phyloP scores from a whole-genome alignment of 2,888 invertebrate species.

The Himalopsyche japonica region DNA sequence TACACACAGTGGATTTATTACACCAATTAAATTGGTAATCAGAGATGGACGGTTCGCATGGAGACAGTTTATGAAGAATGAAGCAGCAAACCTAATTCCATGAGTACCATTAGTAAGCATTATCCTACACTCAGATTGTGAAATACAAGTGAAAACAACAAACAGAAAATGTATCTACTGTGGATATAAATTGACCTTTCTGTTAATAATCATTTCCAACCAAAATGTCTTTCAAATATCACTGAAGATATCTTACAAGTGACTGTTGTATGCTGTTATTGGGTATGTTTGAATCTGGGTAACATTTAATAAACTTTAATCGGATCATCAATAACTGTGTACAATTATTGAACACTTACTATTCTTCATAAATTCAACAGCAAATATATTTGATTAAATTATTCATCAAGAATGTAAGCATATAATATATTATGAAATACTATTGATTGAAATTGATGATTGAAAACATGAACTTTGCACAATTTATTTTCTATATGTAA shows the following conservation, averaged over 20 bases:
- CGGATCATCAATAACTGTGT: not conserved
- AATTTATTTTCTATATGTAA: conserved; percentile 5
- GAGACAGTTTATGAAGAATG: not conserved
- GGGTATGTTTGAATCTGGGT: not conserved
- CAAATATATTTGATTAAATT: not conserved
- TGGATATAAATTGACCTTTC: not conserved
- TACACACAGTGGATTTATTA: conserved; percentile 5
- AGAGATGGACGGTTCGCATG: conserved; percentile 15
- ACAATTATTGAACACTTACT: not conserved
- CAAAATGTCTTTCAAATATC: not conserved
- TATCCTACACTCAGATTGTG: conserved; percentile 3
- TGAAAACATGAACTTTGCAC: conserved; percentile 2
- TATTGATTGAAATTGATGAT: conserved; percentile 3
- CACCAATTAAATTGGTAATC: conserved; percentile 3
- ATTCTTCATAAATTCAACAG: not conserved
- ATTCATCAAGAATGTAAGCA: conserved; percentile 3
- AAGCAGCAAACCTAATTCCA: not conserved
- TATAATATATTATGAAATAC: not conserved
- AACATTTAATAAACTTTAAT: not conserved
- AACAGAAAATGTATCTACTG: not conserved
- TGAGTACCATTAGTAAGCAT: conserved; percentile 3
- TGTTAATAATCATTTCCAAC: not conserved
- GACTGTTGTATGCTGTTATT: not conserved
- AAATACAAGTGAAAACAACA: not conserved
- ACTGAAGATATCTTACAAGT: not conserved